A percentile compares a stretch with the other conserved stretches of the same genome.
These are phyloP conservation scores for Antheraea assamensis DNA, from an alignment of 2,888 invertebrate species.

Conservation along the genomic window DNA sequence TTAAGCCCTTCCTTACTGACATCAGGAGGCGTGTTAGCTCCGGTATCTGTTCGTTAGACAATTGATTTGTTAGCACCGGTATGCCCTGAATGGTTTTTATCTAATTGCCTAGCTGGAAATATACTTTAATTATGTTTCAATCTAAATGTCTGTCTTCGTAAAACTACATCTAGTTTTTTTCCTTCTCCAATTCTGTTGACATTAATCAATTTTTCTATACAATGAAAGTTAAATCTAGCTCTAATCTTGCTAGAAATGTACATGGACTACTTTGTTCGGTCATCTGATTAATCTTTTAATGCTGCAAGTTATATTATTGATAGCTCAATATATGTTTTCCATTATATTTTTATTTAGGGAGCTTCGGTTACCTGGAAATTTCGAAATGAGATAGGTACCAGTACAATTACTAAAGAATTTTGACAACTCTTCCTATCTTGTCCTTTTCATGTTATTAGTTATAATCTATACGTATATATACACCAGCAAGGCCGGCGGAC, in stretches of 20 bases:
- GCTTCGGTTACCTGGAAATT: too few relatives aligned
- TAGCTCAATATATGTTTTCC: too few relatives aligned
- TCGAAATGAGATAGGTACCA: too few relatives aligned
- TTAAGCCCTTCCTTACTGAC: not conserved
- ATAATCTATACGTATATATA: too few relatives aligned
- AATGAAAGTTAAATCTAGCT: not conserved
- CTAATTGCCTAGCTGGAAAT: conserved; percentile 2
- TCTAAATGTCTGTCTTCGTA: not conserved
- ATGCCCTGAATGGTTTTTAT: not conserved
- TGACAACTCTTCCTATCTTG: too few relatives aligned
- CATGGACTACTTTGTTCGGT: not conserved
- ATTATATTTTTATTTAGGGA: too few relatives aligned
- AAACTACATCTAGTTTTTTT: not conserved
- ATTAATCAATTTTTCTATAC: not conserved
- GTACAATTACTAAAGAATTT: too few relatives aligned
- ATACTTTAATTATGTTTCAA: not conserved
- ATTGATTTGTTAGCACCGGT: not conserved
- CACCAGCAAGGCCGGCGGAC: too few relatives aligned
- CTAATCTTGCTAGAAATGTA: not conserved
- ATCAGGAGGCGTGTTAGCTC: not conserved
- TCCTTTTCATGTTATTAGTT: too few relatives aligned
- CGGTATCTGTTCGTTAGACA: not conserved
- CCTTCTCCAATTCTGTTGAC: not conserved
- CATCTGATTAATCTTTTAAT: not conserved
- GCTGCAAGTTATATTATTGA: not conserved